Percentiles rank a stretch among this genome's conserved stretches.
phyloP scores from a whole-genome alignment of 2,113 vertebrate species.

The Oceanodroma tethys region DNA sequence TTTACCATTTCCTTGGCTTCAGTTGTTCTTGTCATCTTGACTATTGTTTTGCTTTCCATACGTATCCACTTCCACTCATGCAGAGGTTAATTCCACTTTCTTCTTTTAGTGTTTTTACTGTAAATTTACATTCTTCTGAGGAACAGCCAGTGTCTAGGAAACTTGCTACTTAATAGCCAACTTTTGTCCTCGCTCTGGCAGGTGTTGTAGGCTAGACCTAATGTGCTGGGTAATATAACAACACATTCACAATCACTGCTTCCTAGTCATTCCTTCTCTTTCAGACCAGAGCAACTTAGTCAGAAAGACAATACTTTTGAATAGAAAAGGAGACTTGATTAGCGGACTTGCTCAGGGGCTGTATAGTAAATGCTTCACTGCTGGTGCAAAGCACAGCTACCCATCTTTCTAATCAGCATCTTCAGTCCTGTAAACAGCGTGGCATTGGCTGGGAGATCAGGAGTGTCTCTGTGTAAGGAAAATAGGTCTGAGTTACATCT shows the following conservation, averaged over 20 bases:
- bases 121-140: neutral
- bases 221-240: neutral
- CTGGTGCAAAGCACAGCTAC: neutral
- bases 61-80: neutral
- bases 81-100: neutral
- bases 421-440: neutral
- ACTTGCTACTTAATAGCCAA: neutral
- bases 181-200: rapidly evolving
- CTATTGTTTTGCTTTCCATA: neutral
- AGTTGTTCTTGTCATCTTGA: neutral
- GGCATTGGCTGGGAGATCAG: neutral
- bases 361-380: neutral
- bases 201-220: neutral
- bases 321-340: neutral
- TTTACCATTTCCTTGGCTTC: neutral
- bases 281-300: neutral
- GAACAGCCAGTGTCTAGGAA: neutral
- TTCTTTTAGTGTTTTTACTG: neutral
- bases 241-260: neutral
- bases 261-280: neutral
- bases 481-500: neutral
- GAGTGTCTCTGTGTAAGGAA: neutral
- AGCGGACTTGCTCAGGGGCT: neutral
- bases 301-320: neutral
- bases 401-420: neutral